Conservation (phyloP, 2,797 vertebrate genomes). For the Melanotaenia parkinsoni region DNA sequence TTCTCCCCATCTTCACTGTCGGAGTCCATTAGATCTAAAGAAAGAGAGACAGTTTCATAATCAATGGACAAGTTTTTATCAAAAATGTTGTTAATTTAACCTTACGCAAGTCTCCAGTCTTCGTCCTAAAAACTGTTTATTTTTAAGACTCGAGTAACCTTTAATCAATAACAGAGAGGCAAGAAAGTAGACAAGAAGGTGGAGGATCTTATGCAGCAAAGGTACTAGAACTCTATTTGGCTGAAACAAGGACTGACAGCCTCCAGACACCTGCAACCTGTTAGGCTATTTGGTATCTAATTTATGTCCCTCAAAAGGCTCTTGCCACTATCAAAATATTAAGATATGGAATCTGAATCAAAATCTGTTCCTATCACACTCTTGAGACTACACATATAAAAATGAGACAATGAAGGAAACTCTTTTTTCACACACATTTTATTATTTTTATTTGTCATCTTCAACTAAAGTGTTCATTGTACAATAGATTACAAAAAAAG, state of each 20-base stretch:
- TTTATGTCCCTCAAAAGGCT: neutral
- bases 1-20: slow-evolving; percentile 59
- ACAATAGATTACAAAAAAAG: neutral
- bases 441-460: no score
- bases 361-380: no score
- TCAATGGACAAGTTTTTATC: neutral
- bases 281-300: neutral
- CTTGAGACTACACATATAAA: no score
- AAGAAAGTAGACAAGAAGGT: no score
- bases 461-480: neutral
- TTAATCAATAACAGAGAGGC: no score
- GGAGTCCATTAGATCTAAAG: slow-evolving; percentile 68
- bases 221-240: no score
- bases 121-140: neutral
- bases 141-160: no score
- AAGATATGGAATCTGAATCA: neutral
- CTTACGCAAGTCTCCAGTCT: no score
- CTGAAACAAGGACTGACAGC: no score
- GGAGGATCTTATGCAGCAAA: no score
- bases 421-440: neutral
- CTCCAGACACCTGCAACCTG: no score
- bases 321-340: neutral
- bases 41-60: neutral
- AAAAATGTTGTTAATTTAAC: neutral
- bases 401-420: no score